A percentile compares a stretch with the other conserved stretches of the same genome.
phyloP scores from a whole-genome alignment of 2,888 invertebrate genomes.

The Coronaproctus castanopsis region DNA sequence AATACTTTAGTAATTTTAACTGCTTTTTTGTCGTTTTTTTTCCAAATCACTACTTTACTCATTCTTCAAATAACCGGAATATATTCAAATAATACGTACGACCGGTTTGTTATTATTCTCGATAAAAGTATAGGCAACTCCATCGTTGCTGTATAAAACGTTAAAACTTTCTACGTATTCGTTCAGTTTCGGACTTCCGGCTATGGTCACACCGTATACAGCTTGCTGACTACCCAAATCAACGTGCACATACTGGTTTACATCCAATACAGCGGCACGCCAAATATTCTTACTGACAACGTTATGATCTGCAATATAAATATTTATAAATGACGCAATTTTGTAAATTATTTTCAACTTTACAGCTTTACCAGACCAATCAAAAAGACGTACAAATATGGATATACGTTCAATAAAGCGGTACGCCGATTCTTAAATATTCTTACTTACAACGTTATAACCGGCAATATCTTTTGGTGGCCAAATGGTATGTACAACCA shows the following conservation, averaged over 20 bases:
- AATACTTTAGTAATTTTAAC: no score
- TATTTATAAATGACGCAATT: no score
- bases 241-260: conserved; percentile 47
- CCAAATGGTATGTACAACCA: no score
- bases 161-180: conserved; percentile 54
- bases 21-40: no score
- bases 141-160: conserved; percentile 48
- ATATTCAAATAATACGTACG: no score
- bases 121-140: conserved; percentile 38
- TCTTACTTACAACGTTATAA: conserved; percentile 21
- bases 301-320: conserved; percentile 1
- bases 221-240: conserved; percentile 42
- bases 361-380: no score
- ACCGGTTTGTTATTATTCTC: no score
- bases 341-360: no score
- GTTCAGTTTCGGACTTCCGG: conserved; percentile 33
- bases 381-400: conserved; percentile 49
- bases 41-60: no score
- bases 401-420: conserved; percentile 33
- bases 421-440: conserved; percentile 61
- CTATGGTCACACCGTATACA: conserved; percentile 50
- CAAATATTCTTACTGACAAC: conserved; percentile 34
- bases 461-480: no score
- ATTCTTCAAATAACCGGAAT: no score
- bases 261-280: conserved; percentile 39